phyloP scores from a whole-genome alignment of 2,797 vertebrate species.

The Poeciliopsis presidionis region DNA sequence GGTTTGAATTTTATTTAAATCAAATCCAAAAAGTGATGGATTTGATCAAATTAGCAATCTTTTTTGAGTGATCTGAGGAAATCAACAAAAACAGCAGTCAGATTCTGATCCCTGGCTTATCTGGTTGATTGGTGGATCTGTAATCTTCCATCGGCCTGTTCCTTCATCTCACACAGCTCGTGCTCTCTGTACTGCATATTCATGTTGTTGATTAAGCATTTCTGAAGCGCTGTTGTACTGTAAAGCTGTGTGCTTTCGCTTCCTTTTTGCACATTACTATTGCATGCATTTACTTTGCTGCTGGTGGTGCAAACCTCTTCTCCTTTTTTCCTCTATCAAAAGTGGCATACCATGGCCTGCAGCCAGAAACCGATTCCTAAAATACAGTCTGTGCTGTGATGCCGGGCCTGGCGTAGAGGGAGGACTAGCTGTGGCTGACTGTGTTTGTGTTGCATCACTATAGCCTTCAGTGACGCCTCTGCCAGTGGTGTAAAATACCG shows the following conservation, averaged over 20 bases:
- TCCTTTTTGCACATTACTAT: slow-evolving; percentile 1
- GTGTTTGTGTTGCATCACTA: slow-evolving; percentile 39
- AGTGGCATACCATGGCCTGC: slow-evolving; percentile 9
- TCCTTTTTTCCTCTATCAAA: slow-evolving; percentile 5
- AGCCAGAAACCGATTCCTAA: slow-evolving; percentile 28
- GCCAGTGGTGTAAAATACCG: slow-evolving; percentile 38
- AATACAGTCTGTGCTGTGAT: background rate
- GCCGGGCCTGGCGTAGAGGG: slow-evolving; percentile 7
- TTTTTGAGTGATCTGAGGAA: background rate
- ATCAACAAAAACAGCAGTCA: background rate
- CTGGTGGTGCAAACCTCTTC: slow-evolving; percentile 4
- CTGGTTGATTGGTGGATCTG: background rate
- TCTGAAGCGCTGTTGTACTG: background rate
- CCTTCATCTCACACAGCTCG: slow-evolving; percentile 2
- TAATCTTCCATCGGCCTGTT: slow-evolving; percentile 29
- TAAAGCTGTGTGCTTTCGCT: slow-evolving; percentile 6
- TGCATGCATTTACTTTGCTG: slow-evolving; percentile 24
- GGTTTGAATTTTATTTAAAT: background rate
- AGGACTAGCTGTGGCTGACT: slow-evolving; percentile 18
- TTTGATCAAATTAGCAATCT: background rate
- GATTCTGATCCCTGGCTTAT: background rate
- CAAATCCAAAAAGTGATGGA: background rate
- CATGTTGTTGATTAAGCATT: background rate
- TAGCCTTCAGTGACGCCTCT: slow-evolving; percentile 40
- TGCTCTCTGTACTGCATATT: slow-evolving; percentile 4